Base-by-base conservation (phyloP, 2,113 vertebrate genomes). In the Paedocypris sp. region DNA sequence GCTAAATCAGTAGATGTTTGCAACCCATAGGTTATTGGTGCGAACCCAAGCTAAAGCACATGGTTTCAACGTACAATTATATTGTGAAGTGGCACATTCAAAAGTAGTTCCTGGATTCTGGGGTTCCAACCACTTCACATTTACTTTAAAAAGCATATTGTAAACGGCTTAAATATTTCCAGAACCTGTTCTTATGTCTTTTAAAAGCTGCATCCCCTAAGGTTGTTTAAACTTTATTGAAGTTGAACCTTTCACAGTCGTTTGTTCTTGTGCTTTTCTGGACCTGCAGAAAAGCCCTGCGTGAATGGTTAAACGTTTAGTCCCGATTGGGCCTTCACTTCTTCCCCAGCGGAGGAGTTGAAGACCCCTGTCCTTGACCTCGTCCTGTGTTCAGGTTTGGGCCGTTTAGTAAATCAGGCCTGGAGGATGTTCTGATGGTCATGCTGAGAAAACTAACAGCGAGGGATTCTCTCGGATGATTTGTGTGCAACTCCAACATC, bases 371-470 rank as follows among this genome's bases (percentile, higher is more conserved):
- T 42, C 28, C 42, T 20, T 62, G 43, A 49, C 28, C 57, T 36
- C 29, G 22, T n/a, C 10, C 54, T 52, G 18, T 39, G 33, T 38
- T 49, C 29, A 49, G 45, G 26, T 29, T 36, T 33, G 18, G 19
- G 31, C 15, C 29, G 32, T 20, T 46, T 52, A 51, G 25, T 66
- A 67, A 66, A 63, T 71, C 47, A 63, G 42, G 46, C 57, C 9
- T 35, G 32, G 46, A 31, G 1, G 12, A 13, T 26, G 10, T 3
- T 54, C 19, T 18, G 26, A 61, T 42, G 52, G 23, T 28, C n/a
- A 26, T 56, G 32, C 41, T 7, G 16, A 53, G 68, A 62, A 53
- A 42, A 33, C 15, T 62, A 60, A 69, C 48, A 28, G 7, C 20
- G 22, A 22, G 26, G 26, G 25, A 19, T 49, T 50, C 61, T 41